Evolutionary conservation across 2,113 vertebrate genomes (phyloP), one percentile per base, ranked within the genome.

Genomic region (Anhinga rufa): DNA sequence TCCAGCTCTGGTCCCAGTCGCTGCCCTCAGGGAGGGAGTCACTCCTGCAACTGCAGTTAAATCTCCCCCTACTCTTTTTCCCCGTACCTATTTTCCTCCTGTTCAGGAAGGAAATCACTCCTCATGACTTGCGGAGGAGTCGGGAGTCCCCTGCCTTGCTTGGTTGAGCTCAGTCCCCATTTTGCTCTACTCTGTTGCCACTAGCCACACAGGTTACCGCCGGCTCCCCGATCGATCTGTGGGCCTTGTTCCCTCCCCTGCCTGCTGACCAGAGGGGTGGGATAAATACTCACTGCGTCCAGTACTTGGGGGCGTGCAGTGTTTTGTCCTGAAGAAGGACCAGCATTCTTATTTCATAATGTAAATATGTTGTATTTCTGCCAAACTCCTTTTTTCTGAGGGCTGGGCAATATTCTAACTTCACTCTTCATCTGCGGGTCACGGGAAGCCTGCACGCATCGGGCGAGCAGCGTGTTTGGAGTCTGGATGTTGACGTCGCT

Each of bases 401-500:
- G 72, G 18, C 20, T 6, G 21, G 62, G n/a, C 8, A 69, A 38
- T 0, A 60, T 40, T 40, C 69, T 64, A 70, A 61, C 60, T 54
- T 71, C 76, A 25, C 14, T 48, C 36, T n/a, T 54, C 68, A 18
- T 76, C 48, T 44, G 32, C 25, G 89, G 86, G 65, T 65, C 83
- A 78, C 0, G 0, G 80, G 80, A 29, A 86, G 80, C 22, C 29
- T 19, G 38, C 4, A 40, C 25, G 22, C 48, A 12, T 25, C 0
- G 7, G 26, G 48, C 2, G 1, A 77, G n/a, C 58, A 32, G 78
- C 2, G 0, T 17, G 10, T 38, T 49, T 1, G 2, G 26, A 66
- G 34, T 2, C 46, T 62, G 82, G 54, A 44, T 77, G 64, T 34
- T 61, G 87, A 85, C 8, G 9, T 85, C 58, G 36, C 62, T 65